Evolutionary conservation across 2,113 vertebrate species (phyloP).

Genomic region (Corythornis cristatus): DNA sequence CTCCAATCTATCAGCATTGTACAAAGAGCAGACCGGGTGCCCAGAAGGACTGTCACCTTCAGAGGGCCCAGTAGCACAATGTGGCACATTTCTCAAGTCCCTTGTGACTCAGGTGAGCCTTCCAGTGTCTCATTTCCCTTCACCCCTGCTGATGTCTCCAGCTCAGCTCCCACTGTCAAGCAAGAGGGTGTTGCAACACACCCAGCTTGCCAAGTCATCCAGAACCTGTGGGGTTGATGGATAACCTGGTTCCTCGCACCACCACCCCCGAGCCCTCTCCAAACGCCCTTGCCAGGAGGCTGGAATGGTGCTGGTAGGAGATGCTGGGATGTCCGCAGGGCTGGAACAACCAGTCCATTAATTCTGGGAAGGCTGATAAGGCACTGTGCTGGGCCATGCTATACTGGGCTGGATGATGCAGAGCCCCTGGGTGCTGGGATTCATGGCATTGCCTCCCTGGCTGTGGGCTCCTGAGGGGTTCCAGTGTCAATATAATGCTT

Average conservation of each 20-base stretch:
- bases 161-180: not conserved
- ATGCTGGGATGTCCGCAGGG: not conserved
- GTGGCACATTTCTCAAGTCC: accelerated
- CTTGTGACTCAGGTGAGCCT: not conserved
- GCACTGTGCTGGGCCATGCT: not conserved
- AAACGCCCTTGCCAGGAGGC: constrained; percentile 57
- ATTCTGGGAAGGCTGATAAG: constrained; percentile 42
- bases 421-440: not conserved
- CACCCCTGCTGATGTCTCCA: not conserved
- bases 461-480: not conserved
- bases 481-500: not conserved
- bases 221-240: constrained; percentile 56
- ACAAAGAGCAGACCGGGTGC: not conserved
- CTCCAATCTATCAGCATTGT: not conserved
- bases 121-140: not conserved
- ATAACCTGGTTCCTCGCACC: not conserved
- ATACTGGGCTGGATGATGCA: not conserved
- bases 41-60: not conserved
- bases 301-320: not conserved
- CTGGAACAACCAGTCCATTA: constrained; percentile 53
- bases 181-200: not conserved
- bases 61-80: not conserved
- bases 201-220: constrained; percentile 12
- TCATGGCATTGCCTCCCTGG: accelerated
- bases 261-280: not conserved